Evolutionary conservation across 1,140 invertebrate genomes (phyloP).

Genomic region (Marisa cornuarietis): DNA sequence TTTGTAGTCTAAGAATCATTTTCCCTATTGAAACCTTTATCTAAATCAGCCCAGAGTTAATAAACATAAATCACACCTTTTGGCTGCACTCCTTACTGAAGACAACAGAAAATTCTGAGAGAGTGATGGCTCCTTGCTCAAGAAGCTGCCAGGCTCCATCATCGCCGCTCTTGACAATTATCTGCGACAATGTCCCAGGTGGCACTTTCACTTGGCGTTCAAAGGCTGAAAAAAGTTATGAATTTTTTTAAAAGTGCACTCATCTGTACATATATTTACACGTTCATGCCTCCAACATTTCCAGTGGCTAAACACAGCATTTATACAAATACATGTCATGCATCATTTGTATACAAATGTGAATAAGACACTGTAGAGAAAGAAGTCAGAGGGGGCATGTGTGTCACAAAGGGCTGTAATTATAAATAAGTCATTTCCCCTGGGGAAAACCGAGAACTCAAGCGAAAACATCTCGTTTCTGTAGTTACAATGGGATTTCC

Average conservation of each 20-base stretch:
- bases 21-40: too few species aligned
- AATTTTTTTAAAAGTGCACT: background rate
- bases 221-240: constrained; percentile 46
- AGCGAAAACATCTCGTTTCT: too few species aligned
- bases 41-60: background rate
- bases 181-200: constrained; percentile 41
- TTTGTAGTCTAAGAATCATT: too few species aligned
- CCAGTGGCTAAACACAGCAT: background rate
- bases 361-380: background rate
- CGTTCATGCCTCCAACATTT: background rate
- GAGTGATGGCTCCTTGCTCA: constrained; percentile 58
- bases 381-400: background rate
- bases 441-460: too few species aligned
- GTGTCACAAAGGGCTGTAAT: background rate
- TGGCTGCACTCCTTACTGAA: constrained; percentile 58
- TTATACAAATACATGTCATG: background rate
- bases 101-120: constrained; percentile 52
- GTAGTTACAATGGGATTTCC: too few species aligned
- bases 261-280: background rate
- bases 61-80: constrained; percentile 38
- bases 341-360: background rate
- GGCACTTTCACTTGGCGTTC: constrained; percentile 48
- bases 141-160: constrained; percentile 55
- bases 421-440: background rate
- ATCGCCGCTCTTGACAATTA: constrained; percentile 51